Evolutionary conservation across 1,140 invertebrate genomes (phyloP).

Genomic region (Condylostylus longicornis): DNA sequence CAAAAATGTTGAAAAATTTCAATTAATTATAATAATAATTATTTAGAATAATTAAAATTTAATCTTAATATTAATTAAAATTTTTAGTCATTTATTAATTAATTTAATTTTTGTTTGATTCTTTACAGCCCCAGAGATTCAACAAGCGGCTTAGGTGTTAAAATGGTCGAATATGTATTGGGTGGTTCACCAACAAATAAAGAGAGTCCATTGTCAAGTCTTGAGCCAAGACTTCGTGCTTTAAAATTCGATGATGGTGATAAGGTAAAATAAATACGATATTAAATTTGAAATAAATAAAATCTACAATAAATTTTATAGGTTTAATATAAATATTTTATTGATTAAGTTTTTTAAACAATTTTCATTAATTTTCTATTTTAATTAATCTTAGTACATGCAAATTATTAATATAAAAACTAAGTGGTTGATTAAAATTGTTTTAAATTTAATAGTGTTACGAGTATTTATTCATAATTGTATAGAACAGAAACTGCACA

Average conservation of each 20-base stretch:
- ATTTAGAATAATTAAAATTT: not conserved
- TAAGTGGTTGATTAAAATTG: too few species aligned
- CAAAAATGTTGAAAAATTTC: not conserved
- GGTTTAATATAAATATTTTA: too few species aligned
- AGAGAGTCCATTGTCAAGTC: slow-evolving; percentile 41
- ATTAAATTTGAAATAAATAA: too few species aligned
- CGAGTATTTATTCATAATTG: too few species aligned
- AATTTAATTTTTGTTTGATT: slow-evolving; percentile 6
- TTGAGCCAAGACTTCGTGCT: slow-evolving; percentile 55
- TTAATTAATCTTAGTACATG: too few species aligned
- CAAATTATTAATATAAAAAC: too few species aligned
- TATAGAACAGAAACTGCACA: too few species aligned
- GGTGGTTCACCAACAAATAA: slow-evolving; percentile 76
- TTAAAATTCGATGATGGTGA: slow-evolving; percentile 45
- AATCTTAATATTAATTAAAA: not conserved
- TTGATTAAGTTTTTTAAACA: too few species aligned
- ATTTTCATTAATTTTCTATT: too few species aligned
- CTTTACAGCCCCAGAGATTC: slow-evolving; percentile 43
- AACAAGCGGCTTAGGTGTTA: slow-evolving; percentile 76
- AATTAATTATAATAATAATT: not conserved
- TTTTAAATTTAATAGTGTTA: too few species aligned
- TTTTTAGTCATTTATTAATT: not conserved
- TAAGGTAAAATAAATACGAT: slow-evolving; percentile 26
- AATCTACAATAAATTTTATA: too few species aligned
- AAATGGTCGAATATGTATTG: slow-evolving; percentile 97